A percentile compares a stretch with the other conserved stretches of the same genome.
phyloP scores from a whole-genome alignment of 2,113 vertebrate genomes.

The Phaethornis superciliosus region DNA sequence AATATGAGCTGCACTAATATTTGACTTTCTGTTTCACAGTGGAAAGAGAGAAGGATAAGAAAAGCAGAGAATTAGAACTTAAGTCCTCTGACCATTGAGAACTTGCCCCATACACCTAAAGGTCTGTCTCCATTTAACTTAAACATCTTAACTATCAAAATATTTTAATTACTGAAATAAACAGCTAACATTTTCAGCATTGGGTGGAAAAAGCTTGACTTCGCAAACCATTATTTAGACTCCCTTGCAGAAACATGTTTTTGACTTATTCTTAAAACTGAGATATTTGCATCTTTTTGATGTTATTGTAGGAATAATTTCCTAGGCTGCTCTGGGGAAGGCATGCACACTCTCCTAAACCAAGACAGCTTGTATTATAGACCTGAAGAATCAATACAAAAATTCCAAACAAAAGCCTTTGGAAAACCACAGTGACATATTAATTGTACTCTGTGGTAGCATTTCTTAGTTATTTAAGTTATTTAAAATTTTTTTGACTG shows the following conservation, averaged over 20 bases:
- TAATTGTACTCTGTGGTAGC: neutral
- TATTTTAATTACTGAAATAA: neutral
- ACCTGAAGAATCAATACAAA: neutral
- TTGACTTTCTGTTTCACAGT: conserved; percentile 50
- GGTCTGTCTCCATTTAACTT: neutral
- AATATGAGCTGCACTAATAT: conserved; percentile 56
- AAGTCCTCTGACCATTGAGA: neutral
- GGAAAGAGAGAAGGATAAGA: conserved; percentile 34
- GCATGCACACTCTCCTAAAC: neutral
- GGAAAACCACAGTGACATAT: neutral
- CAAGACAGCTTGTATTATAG: neutral
- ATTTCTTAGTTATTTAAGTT: neutral
- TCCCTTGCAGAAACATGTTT: neutral
- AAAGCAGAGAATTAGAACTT: neutral
- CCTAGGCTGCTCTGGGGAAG: neutral
- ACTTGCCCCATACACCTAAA: neutral
- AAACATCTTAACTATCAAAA: neutral
- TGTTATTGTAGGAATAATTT: neutral
- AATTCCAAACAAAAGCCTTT: neutral
- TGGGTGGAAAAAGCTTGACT: neutral
- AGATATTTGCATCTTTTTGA: neutral
- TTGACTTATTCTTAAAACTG: neutral
- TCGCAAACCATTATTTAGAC: neutral
- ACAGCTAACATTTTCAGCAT: neutral
- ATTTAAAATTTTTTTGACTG: neutral